Percentiles rank a stretch among this genome's conserved stretches.
phyloP scores from a whole-genome alignment of 37 sponge, comb jelly and placozoan species.

The Petrosia ficiformis region DNA sequence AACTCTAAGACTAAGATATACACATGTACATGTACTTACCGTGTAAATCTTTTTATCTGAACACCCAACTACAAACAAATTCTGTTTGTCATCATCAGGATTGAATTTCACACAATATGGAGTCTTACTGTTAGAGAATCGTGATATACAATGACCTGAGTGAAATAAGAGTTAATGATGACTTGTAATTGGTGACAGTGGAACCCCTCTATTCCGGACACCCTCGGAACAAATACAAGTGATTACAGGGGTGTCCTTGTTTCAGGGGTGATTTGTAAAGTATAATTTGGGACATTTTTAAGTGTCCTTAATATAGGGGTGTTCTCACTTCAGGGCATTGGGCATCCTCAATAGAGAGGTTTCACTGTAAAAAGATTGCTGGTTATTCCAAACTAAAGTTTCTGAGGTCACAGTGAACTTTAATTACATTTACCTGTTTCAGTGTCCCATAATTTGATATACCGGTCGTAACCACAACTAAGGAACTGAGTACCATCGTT shows the following conservation, averaged over 20 bases:
- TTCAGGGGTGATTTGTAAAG: no score
- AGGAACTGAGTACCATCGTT: conserved; percentile 93
- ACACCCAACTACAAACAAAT: conserved; percentile 89
- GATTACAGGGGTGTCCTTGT: no score
- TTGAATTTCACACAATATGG: conserved; percentile 97
- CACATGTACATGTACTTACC: conserved; percentile 32
- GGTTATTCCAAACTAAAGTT: no score
- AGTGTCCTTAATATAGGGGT: no score
- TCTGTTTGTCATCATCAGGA: conserved; percentile 92
- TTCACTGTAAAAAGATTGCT: no score
- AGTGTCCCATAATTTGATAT: conserved; percentile 97
- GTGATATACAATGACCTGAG: conserved; percentile 68
- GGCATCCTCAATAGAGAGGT: neutral
- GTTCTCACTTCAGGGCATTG: no score
- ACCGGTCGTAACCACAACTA: conserved; percentile 86
- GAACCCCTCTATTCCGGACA: no score
- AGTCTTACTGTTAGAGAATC: conserved; percentile 81
- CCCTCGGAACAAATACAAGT: no score
- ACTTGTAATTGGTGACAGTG: neutral
- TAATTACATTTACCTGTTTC: conserved; percentile 76
- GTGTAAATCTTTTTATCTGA: conserved; percentile 96
- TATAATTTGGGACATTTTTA: no score
- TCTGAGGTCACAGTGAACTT: neutral
- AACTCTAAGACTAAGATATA: no score
- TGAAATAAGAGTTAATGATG: neutral